Conservation (phyloP, 2,797 vertebrate species). For the Protonibea diacanthus region DNA sequence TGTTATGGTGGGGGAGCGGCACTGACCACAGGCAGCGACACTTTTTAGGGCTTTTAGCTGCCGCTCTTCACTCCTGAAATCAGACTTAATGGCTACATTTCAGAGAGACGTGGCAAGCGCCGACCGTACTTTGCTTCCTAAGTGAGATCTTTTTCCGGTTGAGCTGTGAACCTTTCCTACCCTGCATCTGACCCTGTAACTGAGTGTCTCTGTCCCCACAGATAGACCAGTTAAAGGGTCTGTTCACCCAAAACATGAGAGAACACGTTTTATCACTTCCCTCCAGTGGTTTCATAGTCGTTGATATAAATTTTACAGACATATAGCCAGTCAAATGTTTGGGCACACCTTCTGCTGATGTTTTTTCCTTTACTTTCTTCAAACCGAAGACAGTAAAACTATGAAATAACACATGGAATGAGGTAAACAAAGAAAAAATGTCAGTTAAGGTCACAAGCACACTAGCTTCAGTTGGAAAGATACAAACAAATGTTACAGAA, state of each 20-base stretch:
- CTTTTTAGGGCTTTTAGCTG: constrained; percentile 55
- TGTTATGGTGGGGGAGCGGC: constrained; percentile 50
- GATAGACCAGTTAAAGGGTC: constrained; percentile 11
- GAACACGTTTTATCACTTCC: not conserved
- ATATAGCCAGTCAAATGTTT: not conserved
- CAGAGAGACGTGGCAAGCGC: not conserved
- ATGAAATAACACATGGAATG: too few species aligned
- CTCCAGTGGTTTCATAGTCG: not conserved
- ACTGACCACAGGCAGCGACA: constrained; percentile 41
- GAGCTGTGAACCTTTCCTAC: constrained; percentile 13
- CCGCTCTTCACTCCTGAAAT: constrained; percentile 49
- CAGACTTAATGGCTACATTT: constrained; percentile 55
- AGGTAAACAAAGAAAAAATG: too few species aligned
- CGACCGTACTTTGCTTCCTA: constrained; percentile 11
- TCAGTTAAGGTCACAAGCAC: not conserved
- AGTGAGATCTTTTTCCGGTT: constrained; percentile 42
- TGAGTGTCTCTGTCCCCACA: not conserved
- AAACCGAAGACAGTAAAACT: too few species aligned
- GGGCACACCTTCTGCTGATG: too few species aligned
- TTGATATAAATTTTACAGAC: not conserved
- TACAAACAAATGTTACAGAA: not conserved
- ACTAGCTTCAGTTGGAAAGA: not conserved
- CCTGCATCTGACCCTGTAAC: constrained; percentile 12
- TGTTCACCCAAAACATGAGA: not conserved
- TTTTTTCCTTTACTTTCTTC: too few species aligned